These are phyloP conservation scores for Cryptoprocta ferox DNA, from an alignment of 2,797 vertebrate genomes.

Conservation along the genomic window DNA sequence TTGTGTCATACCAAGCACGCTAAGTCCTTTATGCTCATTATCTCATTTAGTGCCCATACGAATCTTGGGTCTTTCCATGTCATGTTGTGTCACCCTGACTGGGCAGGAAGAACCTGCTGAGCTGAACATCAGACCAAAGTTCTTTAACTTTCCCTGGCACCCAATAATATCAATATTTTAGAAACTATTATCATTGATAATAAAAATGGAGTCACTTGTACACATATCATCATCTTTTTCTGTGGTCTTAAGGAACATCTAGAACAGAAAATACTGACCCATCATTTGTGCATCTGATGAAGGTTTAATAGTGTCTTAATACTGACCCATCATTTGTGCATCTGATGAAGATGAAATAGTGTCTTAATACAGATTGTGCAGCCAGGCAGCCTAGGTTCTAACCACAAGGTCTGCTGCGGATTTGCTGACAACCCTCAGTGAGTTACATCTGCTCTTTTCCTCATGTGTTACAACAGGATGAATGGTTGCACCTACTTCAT, in stretches of 20 bases:
- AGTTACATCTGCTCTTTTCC: not conserved
- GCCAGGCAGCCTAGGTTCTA: not conserved
- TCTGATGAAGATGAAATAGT: not conserved
- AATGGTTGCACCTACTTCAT: not conserved
- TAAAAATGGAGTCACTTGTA: not conserved
- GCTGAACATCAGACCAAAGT: not conserved
- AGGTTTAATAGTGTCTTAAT: not conserved
- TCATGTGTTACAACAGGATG: not conserved
- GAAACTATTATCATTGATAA: not conserved
- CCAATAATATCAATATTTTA: not conserved
- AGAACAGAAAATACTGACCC: not conserved
- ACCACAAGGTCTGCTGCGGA: not conserved
- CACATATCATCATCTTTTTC: not conserved
- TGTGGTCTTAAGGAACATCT: not conserved
- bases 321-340: not conserved
- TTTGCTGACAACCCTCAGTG: not conserved
- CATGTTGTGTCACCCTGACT: not conserved
- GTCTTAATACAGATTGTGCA: not conserved
- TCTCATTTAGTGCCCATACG: not conserved
- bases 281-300: not conserved
- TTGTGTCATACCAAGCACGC: not conserved
- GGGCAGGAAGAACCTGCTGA: not conserved
- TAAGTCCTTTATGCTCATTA: not conserved
- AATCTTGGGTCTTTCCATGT: not conserved
- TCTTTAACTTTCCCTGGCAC: not conserved